These are phyloP conservation scores for Sicus ferrugineus DNA, from an alignment of 2,888 invertebrate genomes.

Conservation along the genomic window DNA sequence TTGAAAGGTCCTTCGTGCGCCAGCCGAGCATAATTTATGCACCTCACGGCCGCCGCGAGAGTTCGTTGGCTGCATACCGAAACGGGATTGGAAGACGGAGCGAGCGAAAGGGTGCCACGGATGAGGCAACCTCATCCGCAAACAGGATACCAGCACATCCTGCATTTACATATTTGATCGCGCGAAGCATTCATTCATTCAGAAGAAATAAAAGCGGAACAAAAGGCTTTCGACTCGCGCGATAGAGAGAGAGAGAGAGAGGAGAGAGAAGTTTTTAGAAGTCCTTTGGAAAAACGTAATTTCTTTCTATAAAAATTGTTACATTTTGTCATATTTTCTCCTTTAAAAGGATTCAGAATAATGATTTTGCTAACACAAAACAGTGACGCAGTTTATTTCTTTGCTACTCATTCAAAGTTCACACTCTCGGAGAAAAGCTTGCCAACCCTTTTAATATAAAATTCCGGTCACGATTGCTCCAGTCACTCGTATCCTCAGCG, in stretches of 20 bases:
- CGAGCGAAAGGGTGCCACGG: slow-evolving; percentile 42
- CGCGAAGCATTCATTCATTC: slow-evolving; percentile 32
- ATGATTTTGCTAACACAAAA: too few relatives aligned
- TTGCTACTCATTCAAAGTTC: too few relatives aligned
- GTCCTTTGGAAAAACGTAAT: too few relatives aligned
- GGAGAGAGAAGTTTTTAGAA: too few relatives aligned
- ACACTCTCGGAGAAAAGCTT: too few relatives aligned
- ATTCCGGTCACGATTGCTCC: not conserved
- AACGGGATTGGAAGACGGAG: slow-evolving; percentile 2
- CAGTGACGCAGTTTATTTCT: not conserved
- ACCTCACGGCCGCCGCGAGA: slow-evolving; percentile 48
- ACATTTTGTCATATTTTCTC: too few relatives aligned
- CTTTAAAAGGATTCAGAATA: not conserved
- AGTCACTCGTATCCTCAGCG: not conserved
- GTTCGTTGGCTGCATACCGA: not conserved
- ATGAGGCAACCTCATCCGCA: slow-evolving; percentile 46
- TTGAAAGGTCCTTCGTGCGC: slow-evolving; percentile 24
- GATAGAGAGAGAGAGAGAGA: too few relatives aligned
- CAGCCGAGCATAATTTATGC: slow-evolving; percentile 52
- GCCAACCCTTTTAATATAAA: not conserved
- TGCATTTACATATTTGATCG: slow-evolving; percentile 56
- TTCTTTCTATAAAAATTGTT: too few relatives aligned
- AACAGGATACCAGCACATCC: slow-evolving; percentile 43
- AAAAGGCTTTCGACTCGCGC: not conserved
- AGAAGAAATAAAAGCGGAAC: not conserved